Base-by-base conservation (phyloP, 2,888 invertebrate genomes). In the Ochropleura plecta region DNA sequence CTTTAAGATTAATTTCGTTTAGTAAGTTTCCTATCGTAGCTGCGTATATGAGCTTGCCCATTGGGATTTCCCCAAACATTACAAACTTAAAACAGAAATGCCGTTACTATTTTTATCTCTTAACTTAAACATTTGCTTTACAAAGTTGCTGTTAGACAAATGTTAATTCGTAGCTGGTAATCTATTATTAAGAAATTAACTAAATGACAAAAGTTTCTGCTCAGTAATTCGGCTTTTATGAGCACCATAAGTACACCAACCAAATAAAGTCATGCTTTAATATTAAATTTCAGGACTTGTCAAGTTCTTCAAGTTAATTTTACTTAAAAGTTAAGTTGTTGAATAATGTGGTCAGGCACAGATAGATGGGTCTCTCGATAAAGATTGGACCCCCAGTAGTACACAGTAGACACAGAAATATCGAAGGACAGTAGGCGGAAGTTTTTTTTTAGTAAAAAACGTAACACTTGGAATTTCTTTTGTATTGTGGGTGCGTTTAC, bases 41-140 rank as follows among this genome's bases (percentile, higher is more conserved):
- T 53, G 9, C 2, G 7, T 44, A 20, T n/a, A 12, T 7, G n/a
- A 0, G 4, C 40, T 14, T 44, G 40, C 18, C 16, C 14, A 20
- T 14, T 40, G 48, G 53, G 12, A 40, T 59, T 68, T 44, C 7
- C 59, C 30, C 8, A 49, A 44, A n/a, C 0, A 65, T 65, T 40
- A 65, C 30, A 63, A 57, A 53, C 30, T 30, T 12, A 42, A 57
- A 42, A 72, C 5, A 79, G 16, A 42, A 46, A 18, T 65, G 18
- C 49, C 55, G 40, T 74, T 74, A 51, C 18, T 14, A 8, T 46
- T 55, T 62, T 3, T 49, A 74, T 55, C 16, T 53, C 10, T 30
- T 12, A 40, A 65, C 66, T 64, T 46, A 49, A 60, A 57, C 53
- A 51, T 44, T 66, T 55, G 16, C 53, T 49, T 44, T 48, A 49